phyloP scores from a whole-genome alignment of 2,888 invertebrate species.

The Aspidiotus rigidus region DNA sequence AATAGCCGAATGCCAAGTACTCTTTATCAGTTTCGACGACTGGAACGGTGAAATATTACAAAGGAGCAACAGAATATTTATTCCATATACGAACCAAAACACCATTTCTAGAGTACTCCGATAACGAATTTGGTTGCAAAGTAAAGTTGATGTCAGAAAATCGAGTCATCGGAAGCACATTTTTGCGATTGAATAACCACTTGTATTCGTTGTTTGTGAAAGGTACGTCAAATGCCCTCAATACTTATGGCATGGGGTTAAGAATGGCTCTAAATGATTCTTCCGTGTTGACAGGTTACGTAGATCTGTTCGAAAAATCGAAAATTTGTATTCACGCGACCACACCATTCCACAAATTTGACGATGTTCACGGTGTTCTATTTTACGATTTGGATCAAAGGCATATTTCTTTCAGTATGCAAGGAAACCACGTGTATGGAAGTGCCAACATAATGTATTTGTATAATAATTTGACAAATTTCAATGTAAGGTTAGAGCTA shows the following conservation, averaged over 20 bases:
- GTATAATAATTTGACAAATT: conserved; percentile 53
- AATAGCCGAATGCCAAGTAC: conserved; percentile 37
- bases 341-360: conserved; percentile 59
- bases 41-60: conserved; percentile 35
- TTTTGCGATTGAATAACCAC: conserved; percentile 36
- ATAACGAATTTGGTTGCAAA: conserved; percentile 28
- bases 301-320: conserved; percentile 62
- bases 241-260: too few relatives aligned
- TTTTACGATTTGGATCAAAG: conserved; percentile 61
- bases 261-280: too few relatives aligned
- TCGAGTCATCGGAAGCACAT: conserved; percentile 35
- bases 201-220: conserved; percentile 36
- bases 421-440: conserved; percentile 57
- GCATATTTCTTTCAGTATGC: conserved; percentile 64
- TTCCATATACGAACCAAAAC: conserved; percentile 34
- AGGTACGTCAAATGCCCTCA: conserved; percentile 36
- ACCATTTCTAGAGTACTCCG: conserved; percentile 36
- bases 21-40: conserved; percentile 35
- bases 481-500: conserved; percentile 62
- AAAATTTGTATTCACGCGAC: conserved; percentile 66
- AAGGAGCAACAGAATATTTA: conserved; percentile 19
- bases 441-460: conserved; percentile 60
- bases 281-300: conserved; percentile 48
- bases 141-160: conserved; percentile 35
- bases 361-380: conserved; percentile 56